Evolutionary conservation across 2,113 vertebrate genomes (phyloP).

Genomic region (Trichechus manatus): DNA sequence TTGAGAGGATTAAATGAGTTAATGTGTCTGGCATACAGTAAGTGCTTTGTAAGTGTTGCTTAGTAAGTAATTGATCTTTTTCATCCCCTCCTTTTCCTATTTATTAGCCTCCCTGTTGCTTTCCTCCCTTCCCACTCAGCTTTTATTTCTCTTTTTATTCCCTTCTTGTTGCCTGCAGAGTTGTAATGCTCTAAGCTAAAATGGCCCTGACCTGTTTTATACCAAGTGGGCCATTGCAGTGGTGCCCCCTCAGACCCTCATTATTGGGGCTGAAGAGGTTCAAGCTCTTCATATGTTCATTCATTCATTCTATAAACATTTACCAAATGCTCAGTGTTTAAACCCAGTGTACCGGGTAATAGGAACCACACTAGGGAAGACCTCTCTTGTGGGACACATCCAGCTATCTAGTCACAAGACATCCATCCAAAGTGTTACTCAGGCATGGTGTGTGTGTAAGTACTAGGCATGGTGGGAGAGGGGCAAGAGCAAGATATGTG

Average conservation of each 20-base stretch:
- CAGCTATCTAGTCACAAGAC: background rate
- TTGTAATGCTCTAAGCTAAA: background rate
- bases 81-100: background rate
- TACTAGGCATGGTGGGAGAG: background rate
- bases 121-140: background rate
- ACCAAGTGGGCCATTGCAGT: rapidly evolving
- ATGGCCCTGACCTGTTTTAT: background rate
- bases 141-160: background rate
- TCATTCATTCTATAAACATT: background rate
- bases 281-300: background rate
- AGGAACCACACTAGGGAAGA: background rate
- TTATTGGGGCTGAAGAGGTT: background rate
- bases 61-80: background rate
- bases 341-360: background rate
- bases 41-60: background rate
- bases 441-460: background rate
- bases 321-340: background rate
- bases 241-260: background rate
- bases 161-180: background rate
- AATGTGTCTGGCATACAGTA: background rate
- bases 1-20: background rate
- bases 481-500: background rate
- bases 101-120: background rate
- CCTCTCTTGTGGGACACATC: rapidly evolving
- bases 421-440: background rate